Percentiles rank a stretch among this genome's conserved stretches.
Conservation (phyloP, 2,888 invertebrate genomes). For the Polydrusus tereticollis region DNA sequence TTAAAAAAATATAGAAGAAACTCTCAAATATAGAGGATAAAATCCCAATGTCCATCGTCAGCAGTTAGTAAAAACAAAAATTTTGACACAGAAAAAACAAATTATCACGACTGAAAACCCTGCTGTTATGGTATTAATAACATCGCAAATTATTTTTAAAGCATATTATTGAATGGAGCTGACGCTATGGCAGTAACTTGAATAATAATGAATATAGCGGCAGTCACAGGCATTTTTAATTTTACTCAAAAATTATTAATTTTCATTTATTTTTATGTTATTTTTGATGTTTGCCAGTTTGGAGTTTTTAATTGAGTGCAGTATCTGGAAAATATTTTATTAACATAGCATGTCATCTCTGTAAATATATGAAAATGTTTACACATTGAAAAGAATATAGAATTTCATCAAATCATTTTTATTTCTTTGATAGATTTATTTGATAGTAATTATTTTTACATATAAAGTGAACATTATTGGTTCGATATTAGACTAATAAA, state of each 20-base stretch:
- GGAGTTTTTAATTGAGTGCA: constrained; percentile 11
- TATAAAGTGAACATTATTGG: no score
- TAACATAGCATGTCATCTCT: not conserved
- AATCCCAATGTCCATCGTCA: not conserved
- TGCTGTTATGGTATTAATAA: constrained; percentile 15
- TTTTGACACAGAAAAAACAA: constrained; percentile 18
- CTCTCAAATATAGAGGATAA: not conserved
- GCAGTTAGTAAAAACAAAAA: constrained; percentile 8
- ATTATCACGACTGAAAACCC: constrained; percentile 1
- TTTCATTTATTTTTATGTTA: constrained; percentile 12
- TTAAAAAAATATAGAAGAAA: no score
- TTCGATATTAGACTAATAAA: no score
- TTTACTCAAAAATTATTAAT: constrained; percentile 8
- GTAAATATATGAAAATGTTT: not conserved
- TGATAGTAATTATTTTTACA: no score
- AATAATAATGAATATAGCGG: constrained; percentile 15
- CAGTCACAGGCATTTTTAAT: constrained; percentile 18
- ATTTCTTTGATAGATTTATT: no score
- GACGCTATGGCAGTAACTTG: not conserved
- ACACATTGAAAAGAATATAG: not conserved
- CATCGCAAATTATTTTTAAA: constrained; percentile 19
- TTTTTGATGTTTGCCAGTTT: constrained; percentile 12
- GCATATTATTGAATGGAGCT: constrained; percentile 8
- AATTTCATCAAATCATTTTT: no score
- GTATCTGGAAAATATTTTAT: constrained; percentile 5